phyloP scores from a whole-genome alignment of 2,113 vertebrate genomes.

The Rhynchopsitta pachyrhyncha region DNA sequence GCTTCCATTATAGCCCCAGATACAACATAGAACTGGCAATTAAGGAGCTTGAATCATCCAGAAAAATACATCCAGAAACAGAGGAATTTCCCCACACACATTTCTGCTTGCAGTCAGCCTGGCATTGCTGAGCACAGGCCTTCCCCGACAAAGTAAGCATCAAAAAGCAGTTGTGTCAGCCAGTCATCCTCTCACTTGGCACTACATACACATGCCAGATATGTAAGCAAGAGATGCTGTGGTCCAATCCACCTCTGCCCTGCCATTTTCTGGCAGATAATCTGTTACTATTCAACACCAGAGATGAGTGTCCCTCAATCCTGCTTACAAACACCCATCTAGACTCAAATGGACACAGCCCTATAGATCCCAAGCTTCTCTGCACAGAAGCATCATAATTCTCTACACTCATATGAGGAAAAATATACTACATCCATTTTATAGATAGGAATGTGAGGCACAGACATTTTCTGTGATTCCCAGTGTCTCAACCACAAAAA shows the following conservation, averaged over 20 bases:
- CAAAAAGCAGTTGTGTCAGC: neutral
- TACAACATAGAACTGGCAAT: neutral
- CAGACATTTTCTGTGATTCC: neutral
- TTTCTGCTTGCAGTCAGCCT: neutral
- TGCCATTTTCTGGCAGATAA: neutral
- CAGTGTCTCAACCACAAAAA: neutral
- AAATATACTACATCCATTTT: neutral
- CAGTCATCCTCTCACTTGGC: neutral
- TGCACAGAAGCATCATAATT: neutral
- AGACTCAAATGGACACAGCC: neutral
- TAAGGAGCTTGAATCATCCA: neutral
- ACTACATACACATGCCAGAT: neutral
- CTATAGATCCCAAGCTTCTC: neutral
- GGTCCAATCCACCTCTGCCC: neutral
- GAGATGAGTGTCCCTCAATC: neutral
- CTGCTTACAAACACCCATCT: neutral
- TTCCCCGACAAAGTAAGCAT: neutral
- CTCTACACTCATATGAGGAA: neutral
- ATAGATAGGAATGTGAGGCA: neutral
- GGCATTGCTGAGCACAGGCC: neutral
- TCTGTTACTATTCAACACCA: neutral
- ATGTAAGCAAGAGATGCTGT: neutral
- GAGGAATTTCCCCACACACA: fast-evolving
- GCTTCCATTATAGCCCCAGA: neutral
- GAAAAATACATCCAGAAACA: neutral